Percentiles rank a stretch among this genome's conserved stretches.
Conservation (phyloP, 2,888 invertebrate genomes). For the Hydropsyche betteni region DNA sequence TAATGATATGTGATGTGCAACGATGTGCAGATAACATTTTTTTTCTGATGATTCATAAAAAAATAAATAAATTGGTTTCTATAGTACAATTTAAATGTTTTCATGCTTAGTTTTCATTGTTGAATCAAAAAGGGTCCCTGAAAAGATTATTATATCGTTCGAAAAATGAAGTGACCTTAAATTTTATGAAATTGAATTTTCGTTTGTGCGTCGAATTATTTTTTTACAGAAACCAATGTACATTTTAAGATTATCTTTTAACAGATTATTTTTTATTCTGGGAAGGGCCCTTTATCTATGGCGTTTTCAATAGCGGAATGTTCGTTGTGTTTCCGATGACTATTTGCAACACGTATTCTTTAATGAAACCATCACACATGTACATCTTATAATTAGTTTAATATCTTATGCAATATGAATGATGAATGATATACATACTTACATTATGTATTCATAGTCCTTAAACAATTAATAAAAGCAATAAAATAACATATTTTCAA, state of each 20-base stretch:
- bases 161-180: conserved; percentile 29
- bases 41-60: too few species aligned
- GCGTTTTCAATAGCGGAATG: too few species aligned
- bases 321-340: too few species aligned
- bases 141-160: conserved; percentile 1
- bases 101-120: not conserved
- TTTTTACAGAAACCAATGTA: not conserved
- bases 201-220: not conserved
- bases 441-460: conserved; percentile 20
- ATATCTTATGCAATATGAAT: conserved; percentile 6
- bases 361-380: not conserved
- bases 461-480: conserved; percentile 35
- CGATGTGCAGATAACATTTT: too few species aligned
- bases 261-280: too few species aligned
- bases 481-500: conserved; percentile 35
- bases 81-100: too few species aligned
- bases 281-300: too few species aligned
- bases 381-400: not conserved
- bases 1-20: too few species aligned
- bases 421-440: conserved; percentile 22
- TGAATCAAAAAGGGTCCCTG: conserved; percentile 1
- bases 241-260: not conserved
- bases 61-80: too few species aligned
- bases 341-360: too few species aligned
- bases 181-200: conserved; percentile 1